A percentile compares a stretch with the other conserved stretches of the same genome.
phyloP scores from a whole-genome alignment of 2,888 invertebrate species.

The Cactoblastis cactorum region DNA sequence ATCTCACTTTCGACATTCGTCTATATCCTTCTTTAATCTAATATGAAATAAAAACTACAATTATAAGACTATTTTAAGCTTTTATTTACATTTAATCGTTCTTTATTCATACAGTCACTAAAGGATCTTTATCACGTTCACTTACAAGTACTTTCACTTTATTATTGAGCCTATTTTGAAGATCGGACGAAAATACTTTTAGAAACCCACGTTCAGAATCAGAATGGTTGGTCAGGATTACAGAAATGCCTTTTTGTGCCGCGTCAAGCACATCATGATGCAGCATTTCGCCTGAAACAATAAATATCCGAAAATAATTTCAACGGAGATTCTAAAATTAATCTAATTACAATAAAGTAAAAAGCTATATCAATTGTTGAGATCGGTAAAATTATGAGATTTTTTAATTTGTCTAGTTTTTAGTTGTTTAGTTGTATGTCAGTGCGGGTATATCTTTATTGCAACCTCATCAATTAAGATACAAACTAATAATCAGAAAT shows the following conservation, averaged over 20 bases:
- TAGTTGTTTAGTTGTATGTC: too few relatives aligned
- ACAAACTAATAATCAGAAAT: too few relatives aligned
- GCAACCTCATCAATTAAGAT: too few relatives aligned
- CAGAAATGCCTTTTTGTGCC: slow-evolving; percentile 86
- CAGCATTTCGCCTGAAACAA: slow-evolving; percentile 88
- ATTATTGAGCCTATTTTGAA: slow-evolving; percentile 58
- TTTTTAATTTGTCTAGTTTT: too few relatives aligned
- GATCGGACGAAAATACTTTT: slow-evolving; percentile 69
- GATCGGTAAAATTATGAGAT: too few relatives aligned
- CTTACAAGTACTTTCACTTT: slow-evolving; percentile 84
- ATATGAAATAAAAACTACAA: slow-evolving; percentile 17
- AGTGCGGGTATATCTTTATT: too few relatives aligned
- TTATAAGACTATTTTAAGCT: neutral
- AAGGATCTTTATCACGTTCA: slow-evolving; percentile 86
- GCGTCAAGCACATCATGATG: slow-evolving; percentile 96
- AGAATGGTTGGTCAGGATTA: slow-evolving; percentile 94
- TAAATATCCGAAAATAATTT: neutral
- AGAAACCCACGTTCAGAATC: slow-evolving; percentile 96
- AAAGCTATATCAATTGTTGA: too few relatives aligned
- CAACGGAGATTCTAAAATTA: too few relatives aligned
- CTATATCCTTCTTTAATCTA: slow-evolving; percentile 15
- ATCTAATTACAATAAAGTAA: too few relatives aligned
- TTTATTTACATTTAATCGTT: slow-evolving; percentile 15
- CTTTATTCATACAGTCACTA: slow-evolving; percentile 80
- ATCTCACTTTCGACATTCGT: slow-evolving; percentile 53